Evolutionary conservation across 2,113 vertebrate genomes (phyloP).

Genomic region (Pseudolaguvia tuberculata): DNA sequence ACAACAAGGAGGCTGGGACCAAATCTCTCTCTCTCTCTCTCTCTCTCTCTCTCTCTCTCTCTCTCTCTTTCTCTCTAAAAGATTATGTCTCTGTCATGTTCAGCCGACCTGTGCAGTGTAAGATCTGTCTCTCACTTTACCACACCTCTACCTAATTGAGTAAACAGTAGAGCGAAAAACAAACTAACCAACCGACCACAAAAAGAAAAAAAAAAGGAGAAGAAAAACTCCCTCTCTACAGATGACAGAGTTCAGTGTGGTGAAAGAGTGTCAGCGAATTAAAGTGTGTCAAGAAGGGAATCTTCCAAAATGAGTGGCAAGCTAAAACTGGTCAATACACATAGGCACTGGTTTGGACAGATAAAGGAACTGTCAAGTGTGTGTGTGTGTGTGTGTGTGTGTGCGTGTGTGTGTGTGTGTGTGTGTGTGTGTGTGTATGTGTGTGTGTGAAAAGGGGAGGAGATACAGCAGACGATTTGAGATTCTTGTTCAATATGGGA

Average conservation of each 20-base stretch:
- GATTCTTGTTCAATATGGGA: constrained; percentile 28
- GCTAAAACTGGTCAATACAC: constrained; percentile 53
- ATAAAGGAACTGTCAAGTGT: constrained; percentile 71
- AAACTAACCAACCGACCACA: constrained; percentile 24
- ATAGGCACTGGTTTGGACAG: constrained; percentile 71
- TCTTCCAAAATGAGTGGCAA: constrained; percentile 30
- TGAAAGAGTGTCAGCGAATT: constrained; percentile 12
- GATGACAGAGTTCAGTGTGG: neutral
- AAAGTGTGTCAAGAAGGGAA: constrained; percentile 20
- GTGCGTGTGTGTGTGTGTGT: constrained; percentile 30
- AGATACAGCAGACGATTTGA: constrained; percentile 31
- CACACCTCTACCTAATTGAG: constrained; percentile 38
- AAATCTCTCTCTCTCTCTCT: constrained; percentile 1
- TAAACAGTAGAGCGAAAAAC: constrained; percentile 39
- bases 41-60: neutral
- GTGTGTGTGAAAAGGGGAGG: constrained; percentile 50
- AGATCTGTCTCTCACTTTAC: constrained; percentile 24
- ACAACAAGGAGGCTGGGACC: neutral
- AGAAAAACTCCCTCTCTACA: constrained; percentile 16
- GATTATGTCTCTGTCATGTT: constrained; percentile 30
- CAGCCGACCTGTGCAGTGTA: constrained; percentile 40
- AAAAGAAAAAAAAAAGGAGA: constrained; percentile 18
- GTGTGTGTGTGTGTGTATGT: too few species aligned
- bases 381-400: constrained; percentile 30
- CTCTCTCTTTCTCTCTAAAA: neutral